Evolutionary conservation across 2,888 invertebrate species (phyloP).

Genomic region (Zhuqinia jingwanae): DNA sequence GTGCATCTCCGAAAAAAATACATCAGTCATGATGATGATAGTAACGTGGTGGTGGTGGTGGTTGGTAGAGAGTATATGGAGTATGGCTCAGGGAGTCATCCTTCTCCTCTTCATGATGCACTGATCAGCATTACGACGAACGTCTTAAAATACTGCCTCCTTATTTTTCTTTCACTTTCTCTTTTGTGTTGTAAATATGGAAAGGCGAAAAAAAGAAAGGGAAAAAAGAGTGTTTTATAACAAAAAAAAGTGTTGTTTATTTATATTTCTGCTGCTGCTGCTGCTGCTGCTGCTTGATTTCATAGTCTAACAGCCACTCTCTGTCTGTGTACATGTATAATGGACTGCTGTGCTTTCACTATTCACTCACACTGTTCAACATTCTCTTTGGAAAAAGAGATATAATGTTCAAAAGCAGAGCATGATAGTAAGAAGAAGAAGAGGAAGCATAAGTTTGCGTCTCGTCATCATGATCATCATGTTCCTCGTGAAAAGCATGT

Average conservation of each 20-base stretch:
- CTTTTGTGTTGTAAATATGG: slow-evolving; percentile 44
- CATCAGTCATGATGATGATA: slow-evolving; percentile 57
- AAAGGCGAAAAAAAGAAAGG: background rate
- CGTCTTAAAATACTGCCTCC: slow-evolving; percentile 9
- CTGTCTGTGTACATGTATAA: no score
- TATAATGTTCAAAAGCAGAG: no score
- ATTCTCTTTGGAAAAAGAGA: no score
- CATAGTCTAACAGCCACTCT: slow-evolving; percentile 8
- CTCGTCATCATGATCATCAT: background rate
- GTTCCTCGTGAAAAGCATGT: slow-evolving; percentile 61
- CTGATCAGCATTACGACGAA: slow-evolving; percentile 42
- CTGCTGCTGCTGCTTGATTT: background rate
- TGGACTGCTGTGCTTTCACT: slow-evolving; percentile 18
- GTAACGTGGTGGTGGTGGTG: no score
- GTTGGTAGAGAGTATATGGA: no score
- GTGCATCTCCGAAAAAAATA: slow-evolving; percentile 33
- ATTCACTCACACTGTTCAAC: slow-evolving; percentile 10
- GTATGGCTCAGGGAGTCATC: slow-evolving; percentile 56
- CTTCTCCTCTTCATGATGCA: slow-evolving; percentile 39
- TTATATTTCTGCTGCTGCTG: slow-evolving; percentile 10
- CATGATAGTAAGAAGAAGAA: slow-evolving; percentile 25
- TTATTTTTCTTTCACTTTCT: background rate
- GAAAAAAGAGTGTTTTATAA: no score
- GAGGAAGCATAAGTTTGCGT: background rate
- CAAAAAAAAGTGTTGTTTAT: slow-evolving; percentile 23